A percentile compares a stretch with the other conserved stretches of the same genome.
Conservation (phyloP, 2,888 invertebrate species). For the Cotesia congregata region DNA sequence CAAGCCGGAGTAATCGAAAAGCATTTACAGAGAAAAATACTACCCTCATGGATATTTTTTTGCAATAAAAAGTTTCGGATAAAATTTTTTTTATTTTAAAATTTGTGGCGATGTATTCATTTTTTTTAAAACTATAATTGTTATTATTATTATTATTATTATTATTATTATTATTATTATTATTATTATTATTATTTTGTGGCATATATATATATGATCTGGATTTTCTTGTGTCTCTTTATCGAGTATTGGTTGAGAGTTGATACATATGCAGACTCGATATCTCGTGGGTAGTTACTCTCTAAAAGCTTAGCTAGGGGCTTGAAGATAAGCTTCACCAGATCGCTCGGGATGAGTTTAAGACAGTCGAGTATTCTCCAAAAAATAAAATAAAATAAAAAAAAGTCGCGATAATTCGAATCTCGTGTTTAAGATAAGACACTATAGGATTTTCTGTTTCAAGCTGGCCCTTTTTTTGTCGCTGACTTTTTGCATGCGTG, state of each 20-base stretch:
- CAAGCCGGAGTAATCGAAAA: slow-evolving; percentile 19
- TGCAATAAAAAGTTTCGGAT: slow-evolving; percentile 42
- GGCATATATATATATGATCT: background rate
- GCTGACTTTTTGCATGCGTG: background rate
- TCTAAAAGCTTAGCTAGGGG: slow-evolving; percentile 44
- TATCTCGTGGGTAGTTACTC: slow-evolving; percentile 63
- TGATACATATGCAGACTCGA: slow-evolving; percentile 66
- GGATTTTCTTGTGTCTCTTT: slow-evolving; percentile 44
- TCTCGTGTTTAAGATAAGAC: slow-evolving; percentile 57
- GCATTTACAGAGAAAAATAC: slow-evolving; percentile 8
- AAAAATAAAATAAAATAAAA: slow-evolving; percentile 38
- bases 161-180: too few relatives aligned
- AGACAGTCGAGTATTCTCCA: slow-evolving; percentile 38
- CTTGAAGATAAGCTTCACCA: slow-evolving; percentile 35
- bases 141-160: slow-evolving; percentile 7
- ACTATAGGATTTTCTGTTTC: background rate
- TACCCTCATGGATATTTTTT: slow-evolving; percentile 3
- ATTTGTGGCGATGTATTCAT: slow-evolving; percentile 50
- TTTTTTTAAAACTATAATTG: slow-evolving; percentile 30
- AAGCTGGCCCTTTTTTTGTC: background rate
- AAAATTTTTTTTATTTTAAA: slow-evolving; percentile 64
- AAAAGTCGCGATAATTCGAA: slow-evolving; percentile 63
- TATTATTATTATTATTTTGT: slow-evolving; percentile 31
- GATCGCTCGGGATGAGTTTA: slow-evolving; percentile 36
- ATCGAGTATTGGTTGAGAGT: slow-evolving; percentile 47